phyloP scores from a whole-genome alignment of 1,140 invertebrate genomes.

The Bombus affinis region DNA sequence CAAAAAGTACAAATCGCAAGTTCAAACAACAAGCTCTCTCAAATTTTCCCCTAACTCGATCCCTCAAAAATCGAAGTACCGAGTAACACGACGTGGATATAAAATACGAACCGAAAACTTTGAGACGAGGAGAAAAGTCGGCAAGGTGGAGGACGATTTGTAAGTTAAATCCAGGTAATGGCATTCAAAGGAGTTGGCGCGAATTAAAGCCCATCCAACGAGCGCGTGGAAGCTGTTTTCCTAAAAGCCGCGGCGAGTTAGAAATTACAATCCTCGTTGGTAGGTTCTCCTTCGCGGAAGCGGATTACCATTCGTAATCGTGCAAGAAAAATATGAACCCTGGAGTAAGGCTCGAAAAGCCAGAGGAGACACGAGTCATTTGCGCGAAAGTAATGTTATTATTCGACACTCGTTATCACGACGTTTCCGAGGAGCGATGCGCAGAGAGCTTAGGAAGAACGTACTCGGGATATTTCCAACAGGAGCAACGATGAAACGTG shows the following conservation, averaged over 20 bases:
- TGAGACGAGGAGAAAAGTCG: not conserved
- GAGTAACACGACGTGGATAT: too few relatives aligned
- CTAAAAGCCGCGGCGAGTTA: conserved; percentile 23
- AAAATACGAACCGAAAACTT: not conserved
- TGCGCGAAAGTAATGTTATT: conserved; percentile 36
- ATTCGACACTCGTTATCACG: conserved; percentile 29
- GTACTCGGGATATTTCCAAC: not conserved
- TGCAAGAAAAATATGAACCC: conserved; percentile 45
- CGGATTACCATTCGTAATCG: conserved; percentile 53
- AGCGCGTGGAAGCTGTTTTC: conserved; percentile 26
- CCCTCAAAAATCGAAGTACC: not conserved
- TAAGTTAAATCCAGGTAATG: conserved; percentile 42
- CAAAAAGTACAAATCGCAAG: not conserved
- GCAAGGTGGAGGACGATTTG: not conserved
- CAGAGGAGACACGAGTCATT: conserved; percentile 13
- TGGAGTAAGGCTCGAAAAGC: not conserved
- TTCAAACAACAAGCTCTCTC: not conserved
- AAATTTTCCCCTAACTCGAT: not conserved
- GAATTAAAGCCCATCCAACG: conserved; percentile 18
- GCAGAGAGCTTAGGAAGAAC: not conserved
- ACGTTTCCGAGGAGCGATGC: not conserved
- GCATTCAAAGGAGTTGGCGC: not conserved
- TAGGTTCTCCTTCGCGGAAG: not conserved
- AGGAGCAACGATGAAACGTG: not conserved
- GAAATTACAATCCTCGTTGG: conserved; percentile 43